Base-by-base conservation (phyloP, 2,113 vertebrate genomes). In the Drymodes brunneopygia region DNA sequence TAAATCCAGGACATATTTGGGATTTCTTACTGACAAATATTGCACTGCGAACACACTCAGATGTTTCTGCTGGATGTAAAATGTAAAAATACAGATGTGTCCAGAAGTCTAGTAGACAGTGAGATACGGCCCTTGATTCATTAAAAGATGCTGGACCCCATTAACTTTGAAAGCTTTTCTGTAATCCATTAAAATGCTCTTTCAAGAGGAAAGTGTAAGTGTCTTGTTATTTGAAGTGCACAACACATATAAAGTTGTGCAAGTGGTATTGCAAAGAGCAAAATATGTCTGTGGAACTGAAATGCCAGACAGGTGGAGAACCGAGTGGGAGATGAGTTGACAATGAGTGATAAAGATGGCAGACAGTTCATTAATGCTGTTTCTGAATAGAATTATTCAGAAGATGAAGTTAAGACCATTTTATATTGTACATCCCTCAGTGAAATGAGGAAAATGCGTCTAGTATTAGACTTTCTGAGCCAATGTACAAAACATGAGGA, bases 381-480 rank as follows among this genome's bases (percentile, higher is more conserved):
- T 92, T 83, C 67, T 86, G 48, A 90, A 61, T 13, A 77, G 54
- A 95, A 90, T 94, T 93, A 92, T 88, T 90, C 81, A 88, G 93
- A 83, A 92, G 74, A 60, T 58, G 57, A 92, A 87, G 35, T 28
- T 83, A 90, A 93, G 84, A 70, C 71, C 44, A 28, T 77, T 92
- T 90, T 66, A 83, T 74, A 71, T 77, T 42, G 12, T 38, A 81
- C 53, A 93, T 56, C 67, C 42, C 36, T 16, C 6, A 64, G 29
- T 44, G 56, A 93, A 92, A 92, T 25, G 51, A 58, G 45, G 19
- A 81, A 79, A 95, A 93, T 9, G 11, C 62, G 73, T 57, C 36
- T 50, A 28, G 62, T 73, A 69, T 95, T 92, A 91, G 86, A 61
- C 58, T 85, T 96, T 61, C 62, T 91, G 47, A 96, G 50, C 23